Conservation (phyloP, 2,113 vertebrate genomes). For the Sphyrna mokarran region DNA sequence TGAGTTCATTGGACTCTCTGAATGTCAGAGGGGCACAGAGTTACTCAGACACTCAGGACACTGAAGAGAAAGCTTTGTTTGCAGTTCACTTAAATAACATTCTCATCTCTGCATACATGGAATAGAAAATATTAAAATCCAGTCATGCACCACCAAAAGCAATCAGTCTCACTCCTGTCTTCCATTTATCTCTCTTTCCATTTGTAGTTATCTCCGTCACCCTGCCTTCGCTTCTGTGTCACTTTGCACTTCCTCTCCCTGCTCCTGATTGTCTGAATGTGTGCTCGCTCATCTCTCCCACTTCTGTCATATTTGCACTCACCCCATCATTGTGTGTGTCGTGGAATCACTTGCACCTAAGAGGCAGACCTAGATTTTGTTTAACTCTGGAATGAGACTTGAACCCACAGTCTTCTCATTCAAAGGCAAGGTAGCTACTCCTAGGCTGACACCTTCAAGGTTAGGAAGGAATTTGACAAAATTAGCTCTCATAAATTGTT, state of each 20-base stretch:
- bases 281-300: not conserved
- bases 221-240: not conserved
- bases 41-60: not conserved
- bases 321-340: not conserved
- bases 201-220: not conserved
- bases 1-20: not conserved
- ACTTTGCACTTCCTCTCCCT: not conserved
- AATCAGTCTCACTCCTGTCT: not conserved
- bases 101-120: not conserved
- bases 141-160: not conserved
- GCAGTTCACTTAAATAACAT: not conserved
- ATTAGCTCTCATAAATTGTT: not conserved
- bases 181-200: not conserved
- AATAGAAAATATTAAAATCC: not conserved
- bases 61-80: not conserved
- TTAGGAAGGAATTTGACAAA: not conserved
- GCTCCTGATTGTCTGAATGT: not conserved
- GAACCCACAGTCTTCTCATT: not conserved
- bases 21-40: not conserved
- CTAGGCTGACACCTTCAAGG: not conserved
- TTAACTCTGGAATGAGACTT: not conserved
- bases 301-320: not conserved
- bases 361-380: not conserved
- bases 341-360: not conserved
- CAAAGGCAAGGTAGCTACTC: not conserved